Evolutionary conservation across 2,888 invertebrate species (phyloP).

Genomic region (Xestia rhomboidea): DNA sequence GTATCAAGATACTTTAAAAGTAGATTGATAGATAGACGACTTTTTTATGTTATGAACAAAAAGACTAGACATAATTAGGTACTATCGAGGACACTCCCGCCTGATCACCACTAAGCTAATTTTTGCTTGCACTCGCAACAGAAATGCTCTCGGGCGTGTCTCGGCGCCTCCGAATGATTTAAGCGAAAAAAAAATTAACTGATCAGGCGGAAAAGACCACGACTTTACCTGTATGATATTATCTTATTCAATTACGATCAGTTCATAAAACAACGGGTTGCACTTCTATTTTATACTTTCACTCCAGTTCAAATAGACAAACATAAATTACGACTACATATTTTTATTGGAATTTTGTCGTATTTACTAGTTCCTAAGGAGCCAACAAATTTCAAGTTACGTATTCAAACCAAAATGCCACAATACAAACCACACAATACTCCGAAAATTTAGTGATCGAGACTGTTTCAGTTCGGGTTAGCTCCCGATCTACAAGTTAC

Average conservation of each 20-base stretch:
- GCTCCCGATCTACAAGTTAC: conserved; percentile 32
- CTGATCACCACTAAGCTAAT: no score
- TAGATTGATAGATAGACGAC: neutral
- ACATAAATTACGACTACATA: neutral
- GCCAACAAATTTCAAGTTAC: neutral
- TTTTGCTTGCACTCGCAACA: no score
- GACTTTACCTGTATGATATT: neutral
- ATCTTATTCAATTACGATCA: neutral
- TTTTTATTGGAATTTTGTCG: neutral
- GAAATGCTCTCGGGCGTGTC: no score
- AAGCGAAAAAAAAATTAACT: no score
- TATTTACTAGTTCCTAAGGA: neutral
- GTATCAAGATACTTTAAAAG: neutral
- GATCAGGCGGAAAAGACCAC: no score
- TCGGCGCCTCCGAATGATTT: no score
- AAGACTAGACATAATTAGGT: neutral
- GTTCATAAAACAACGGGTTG: neutral
- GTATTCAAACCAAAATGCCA: neutral
- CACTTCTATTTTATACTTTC: neutral
- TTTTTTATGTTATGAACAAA: neutral
- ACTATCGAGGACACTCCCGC: no score
- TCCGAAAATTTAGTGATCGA: neutral
- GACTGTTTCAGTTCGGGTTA: neutral
- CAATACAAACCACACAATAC: neutral
- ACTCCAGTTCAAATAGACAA: neutral